Evolutionary conservation across 2,797 vertebrate species (phyloP).

Genomic region (Epinephelus coioides): DNA sequence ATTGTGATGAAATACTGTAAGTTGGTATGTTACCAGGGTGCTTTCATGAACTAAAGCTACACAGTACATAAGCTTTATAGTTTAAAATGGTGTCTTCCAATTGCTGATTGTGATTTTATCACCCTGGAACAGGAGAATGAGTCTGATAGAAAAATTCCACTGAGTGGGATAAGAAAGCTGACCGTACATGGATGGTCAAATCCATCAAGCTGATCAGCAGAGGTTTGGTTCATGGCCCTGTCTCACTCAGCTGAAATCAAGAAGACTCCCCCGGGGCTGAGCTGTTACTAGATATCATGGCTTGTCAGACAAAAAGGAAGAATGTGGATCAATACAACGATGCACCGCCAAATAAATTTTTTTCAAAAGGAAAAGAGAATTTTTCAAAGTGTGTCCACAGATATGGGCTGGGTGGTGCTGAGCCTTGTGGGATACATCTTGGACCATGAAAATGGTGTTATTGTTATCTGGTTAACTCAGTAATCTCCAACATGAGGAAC

Average conservation of each 20-base stretch:
- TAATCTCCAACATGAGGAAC: conserved; percentile 48
- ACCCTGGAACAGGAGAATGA: background rate
- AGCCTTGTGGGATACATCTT: conserved; percentile 7
- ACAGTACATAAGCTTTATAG: background rate
- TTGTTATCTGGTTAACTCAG: conserved; percentile 46
- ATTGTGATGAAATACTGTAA: background rate
- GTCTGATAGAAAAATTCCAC: conserved; percentile 29
- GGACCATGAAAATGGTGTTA: conserved; percentile 25
- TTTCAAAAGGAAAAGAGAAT: conserved; percentile 7
- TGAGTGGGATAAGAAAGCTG: conserved; percentile 28
- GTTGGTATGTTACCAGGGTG: background rate
- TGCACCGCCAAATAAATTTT: conserved; percentile 37
- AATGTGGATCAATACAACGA: conserved; percentile 42
- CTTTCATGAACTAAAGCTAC: background rate
- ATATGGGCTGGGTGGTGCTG: background rate
- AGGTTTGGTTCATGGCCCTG: conserved; percentile 19
- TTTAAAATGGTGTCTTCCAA: background rate
- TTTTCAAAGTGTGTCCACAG: conserved; percentile 12
- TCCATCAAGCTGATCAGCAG: conserved; percentile 35
- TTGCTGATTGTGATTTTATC: conserved; percentile 10
- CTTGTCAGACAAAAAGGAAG: conserved; percentile 52
- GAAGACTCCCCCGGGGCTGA: conserved; percentile 34
- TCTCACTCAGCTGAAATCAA: conserved; percentile 54
- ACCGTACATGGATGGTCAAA: conserved; percentile 40
- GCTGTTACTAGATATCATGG: conserved; percentile 44